Evolutionary conservation across 1,140 invertebrate genomes (phyloP).

Genomic region (Acromyrmex charruanus): DNA sequence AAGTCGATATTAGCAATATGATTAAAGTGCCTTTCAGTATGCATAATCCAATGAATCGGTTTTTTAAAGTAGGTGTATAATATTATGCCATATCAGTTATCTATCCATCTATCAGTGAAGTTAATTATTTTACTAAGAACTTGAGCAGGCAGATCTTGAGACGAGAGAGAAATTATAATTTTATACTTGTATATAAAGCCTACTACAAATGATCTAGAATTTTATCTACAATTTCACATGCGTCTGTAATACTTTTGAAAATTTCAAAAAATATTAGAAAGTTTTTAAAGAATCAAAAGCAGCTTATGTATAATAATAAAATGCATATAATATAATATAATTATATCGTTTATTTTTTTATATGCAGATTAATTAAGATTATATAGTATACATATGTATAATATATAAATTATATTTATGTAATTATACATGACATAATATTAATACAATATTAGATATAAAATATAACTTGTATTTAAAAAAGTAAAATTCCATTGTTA

Average conservation of each 20-base stretch:
- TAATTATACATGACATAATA: background rate
- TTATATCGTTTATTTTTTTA: background rate
- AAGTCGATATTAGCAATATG: background rate
- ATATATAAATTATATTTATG: background rate
- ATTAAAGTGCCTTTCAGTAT: background rate
- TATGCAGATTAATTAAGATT: background rate
- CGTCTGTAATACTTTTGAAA: background rate
- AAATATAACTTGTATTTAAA: background rate
- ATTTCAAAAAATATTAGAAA: background rate
- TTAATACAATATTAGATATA: background rate
- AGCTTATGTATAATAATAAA: background rate
- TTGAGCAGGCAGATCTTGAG: background rate
- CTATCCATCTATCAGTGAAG: background rate
- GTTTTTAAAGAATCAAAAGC: background rate
- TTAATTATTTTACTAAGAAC: background rate
- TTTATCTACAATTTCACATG: background rate
- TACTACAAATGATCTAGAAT: background rate
- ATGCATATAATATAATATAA: background rate
- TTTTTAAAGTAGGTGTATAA: background rate
- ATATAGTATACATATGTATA: background rate
- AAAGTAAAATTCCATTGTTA: background rate
- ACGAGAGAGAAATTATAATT: background rate
- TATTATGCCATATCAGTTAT: background rate
- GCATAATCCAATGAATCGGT: background rate
- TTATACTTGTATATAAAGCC: background rate